phyloP scores from a whole-genome alignment of 2,888 invertebrate species.

The Phania funesta region DNA sequence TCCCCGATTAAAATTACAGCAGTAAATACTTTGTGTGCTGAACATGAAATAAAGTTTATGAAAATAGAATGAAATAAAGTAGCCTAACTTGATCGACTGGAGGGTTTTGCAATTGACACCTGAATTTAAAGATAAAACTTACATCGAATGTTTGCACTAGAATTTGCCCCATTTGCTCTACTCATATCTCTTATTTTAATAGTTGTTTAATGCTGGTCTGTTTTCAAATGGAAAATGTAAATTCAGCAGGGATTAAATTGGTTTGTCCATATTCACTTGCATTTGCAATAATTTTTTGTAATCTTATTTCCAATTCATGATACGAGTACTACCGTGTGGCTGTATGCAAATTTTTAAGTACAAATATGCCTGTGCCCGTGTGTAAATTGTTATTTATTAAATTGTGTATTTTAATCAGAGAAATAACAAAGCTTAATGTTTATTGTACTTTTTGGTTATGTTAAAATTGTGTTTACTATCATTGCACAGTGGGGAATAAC shows the following conservation, averaged over 20 bases:
- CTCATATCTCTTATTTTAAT: slow-evolving; percentile 21
- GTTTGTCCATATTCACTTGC: neutral
- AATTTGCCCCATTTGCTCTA: slow-evolving; percentile 32
- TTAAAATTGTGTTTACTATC: neutral
- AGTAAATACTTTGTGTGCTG: slow-evolving; percentile 26
- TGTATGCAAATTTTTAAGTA: neutral
- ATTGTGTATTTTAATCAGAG: slow-evolving; percentile 60
- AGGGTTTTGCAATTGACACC: slow-evolving; percentile 55
- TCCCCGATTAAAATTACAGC: neutral
- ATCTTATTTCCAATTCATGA: slow-evolving; percentile 15
- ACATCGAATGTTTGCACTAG: slow-evolving; percentile 28
- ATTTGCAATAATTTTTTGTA: neutral
- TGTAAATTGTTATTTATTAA: slow-evolving; percentile 61
- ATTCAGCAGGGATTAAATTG: slow-evolving; percentile 38
- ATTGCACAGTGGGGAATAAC: too few relatives aligned
- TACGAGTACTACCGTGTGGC: neutral
- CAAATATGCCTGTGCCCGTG: neutral
- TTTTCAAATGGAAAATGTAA: slow-evolving; percentile 20
- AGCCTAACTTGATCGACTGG: slow-evolving; percentile 56
- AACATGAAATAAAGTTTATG: neutral
- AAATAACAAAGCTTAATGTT: slow-evolving; percentile 46
- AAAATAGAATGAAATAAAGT: slow-evolving; percentile 29
- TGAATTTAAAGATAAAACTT: slow-evolving; percentile 55
- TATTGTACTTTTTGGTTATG: slow-evolving; percentile 20
- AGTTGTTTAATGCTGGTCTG: slow-evolving; percentile 4